Base-by-base conservation (phyloP, 2,888 invertebrate species). In the Pseudoips prasinana region DNA sequence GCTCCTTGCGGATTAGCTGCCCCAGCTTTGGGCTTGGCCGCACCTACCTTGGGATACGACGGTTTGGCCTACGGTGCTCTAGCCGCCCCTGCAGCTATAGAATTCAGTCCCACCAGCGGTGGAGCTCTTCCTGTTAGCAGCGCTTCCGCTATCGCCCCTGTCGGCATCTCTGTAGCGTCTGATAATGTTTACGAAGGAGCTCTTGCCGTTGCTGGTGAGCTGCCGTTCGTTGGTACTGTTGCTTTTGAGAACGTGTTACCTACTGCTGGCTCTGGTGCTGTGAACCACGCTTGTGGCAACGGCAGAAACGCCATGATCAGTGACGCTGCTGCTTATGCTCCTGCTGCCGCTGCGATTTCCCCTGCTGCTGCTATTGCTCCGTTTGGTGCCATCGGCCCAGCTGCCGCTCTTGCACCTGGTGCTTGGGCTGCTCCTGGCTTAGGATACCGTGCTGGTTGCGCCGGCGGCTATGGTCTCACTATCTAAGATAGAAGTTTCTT, bases 211-310 rank as follows among this genome's bases (percentile, higher is more conserved):
- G 45, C 40, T 24, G 78, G 78, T 24, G 59, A 65, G 22, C 40
- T 78, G 14, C 77, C 73, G 1, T 72, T 74, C 53, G 35, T 72
- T 1, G 68, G 70, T 10, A 49, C 62, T 2, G 58, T 57, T 1
- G 55, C 31, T 17, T 10, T 66, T 20, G 59, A 59, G 23, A 67
- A 66, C 1, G 37, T 49, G 2, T 32, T 65, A 9, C 54, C 64
- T 7, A 52, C 55, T 9, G 30, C 34, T 10, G 66, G 67, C 6
- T 32, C 49, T 33, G 68, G 68, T 1, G 49, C 46, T 3, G 44
- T 68, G 17, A 47, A 55, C n/a, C 60, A 64, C 25, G 55, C 55
- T 7, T 63, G 67, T 22, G 68, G 68, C 7, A 59, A 63, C 14
- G 59, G 66, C 3, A 42, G 49, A 3, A 44, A 57, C 9, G 58